Evolutionary conservation across 2,888 invertebrate genomes (phyloP).

Genomic region (Athripsodes cinereus): DNA sequence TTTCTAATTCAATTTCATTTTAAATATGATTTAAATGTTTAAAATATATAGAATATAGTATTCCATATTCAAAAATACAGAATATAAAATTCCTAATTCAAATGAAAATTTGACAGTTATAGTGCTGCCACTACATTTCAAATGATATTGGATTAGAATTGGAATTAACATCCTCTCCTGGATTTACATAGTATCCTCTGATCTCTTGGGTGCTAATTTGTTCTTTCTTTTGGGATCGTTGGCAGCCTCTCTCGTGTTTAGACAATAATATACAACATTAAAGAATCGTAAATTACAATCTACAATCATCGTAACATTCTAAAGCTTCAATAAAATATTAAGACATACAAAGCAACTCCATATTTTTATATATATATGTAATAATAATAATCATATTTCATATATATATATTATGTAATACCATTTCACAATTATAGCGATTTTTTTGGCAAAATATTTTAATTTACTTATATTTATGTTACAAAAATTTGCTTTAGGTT

Average conservation of each 20-base stretch:
- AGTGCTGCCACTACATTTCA: too few species aligned
- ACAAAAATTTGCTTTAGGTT: not conserved
- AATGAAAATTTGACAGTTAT: too few species aligned
- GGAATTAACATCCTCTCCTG: too few species aligned
- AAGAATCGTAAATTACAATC: slow-evolving; percentile 24
- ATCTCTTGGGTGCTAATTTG: too few species aligned
- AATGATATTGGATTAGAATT: too few species aligned
- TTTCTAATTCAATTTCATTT: too few species aligned
- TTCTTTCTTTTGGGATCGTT: too few species aligned
- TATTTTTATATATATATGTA: slow-evolving; percentile 20
- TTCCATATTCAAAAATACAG: not conserved
- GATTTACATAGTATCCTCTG: too few species aligned
- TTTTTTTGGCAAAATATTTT: slow-evolving; percentile 2
- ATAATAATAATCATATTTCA: slow-evolving; percentile 23
- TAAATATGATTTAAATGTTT: too few species aligned
- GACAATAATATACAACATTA: slow-evolving; percentile 22
- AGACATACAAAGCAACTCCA: slow-evolving; percentile 28
- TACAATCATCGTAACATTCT: slow-evolving; percentile 27
- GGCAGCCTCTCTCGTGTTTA: not conserved
- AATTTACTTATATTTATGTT: not conserved
- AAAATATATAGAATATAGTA: too few species aligned
- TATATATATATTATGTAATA: slow-evolving; percentile 23
- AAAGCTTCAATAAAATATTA: slow-evolving; percentile 27
- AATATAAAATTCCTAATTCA: too few species aligned
- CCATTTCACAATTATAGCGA: not conserved